Conservation (phyloP, 2,113 vertebrate species). For the Puffinus mauretanicus region DNA sequence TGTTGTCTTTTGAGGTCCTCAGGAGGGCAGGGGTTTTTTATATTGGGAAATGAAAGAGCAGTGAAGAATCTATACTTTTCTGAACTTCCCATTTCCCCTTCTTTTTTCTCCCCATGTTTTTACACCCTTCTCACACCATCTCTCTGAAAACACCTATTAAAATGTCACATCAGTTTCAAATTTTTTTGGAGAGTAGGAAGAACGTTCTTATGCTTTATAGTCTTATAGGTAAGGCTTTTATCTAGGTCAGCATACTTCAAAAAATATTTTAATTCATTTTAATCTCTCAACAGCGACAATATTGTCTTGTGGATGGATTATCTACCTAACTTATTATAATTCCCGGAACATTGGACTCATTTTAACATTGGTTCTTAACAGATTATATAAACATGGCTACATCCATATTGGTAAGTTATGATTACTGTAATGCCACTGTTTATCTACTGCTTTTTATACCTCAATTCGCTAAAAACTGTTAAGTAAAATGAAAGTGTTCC, state of each 20-base stretch:
- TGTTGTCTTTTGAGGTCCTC: not conserved
- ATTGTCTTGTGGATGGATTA: constrained; percentile 99
- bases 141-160: not conserved
- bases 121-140: not conserved
- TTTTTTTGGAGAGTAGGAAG: not conserved
- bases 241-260: not conserved
- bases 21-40: not conserved
- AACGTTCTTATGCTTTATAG: not conserved
- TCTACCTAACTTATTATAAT: constrained; percentile 99
- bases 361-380: constrained; percentile 94
- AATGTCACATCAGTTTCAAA: not conserved
- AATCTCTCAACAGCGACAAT: constrained; percentile 88
- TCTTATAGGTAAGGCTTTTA: constrained; percentile 4
- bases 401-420: constrained; percentile 92
- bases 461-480: not conserved
- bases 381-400: constrained; percentile 96
- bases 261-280: constrained; percentile 22
- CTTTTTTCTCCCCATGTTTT: not conserved
- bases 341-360: constrained; percentile 97
- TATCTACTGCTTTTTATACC: not conserved
- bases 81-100: not conserved
- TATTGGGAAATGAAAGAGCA: not conserved
- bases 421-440: not conserved
- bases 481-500: not conserved
- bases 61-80: not conserved